phyloP scores from a whole-genome alignment of 2,888 invertebrate species.

The Drosophila atroscutellata region DNA sequence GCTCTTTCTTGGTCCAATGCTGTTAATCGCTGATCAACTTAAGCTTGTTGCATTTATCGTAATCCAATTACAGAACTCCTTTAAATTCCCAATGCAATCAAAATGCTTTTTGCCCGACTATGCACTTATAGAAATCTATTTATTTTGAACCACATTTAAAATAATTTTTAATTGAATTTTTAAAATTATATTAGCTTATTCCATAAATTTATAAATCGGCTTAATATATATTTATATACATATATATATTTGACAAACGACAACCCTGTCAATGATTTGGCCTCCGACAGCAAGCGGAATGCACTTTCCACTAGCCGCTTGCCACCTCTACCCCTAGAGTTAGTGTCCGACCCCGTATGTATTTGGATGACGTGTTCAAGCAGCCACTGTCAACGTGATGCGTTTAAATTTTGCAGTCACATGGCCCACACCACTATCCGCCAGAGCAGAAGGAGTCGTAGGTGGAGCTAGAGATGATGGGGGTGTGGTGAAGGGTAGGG shows the following conservation, averaged over 20 bases:
- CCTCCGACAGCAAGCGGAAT: conserved; percentile 30
- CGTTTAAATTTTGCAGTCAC: conserved; percentile 67
- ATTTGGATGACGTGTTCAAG: conserved; percentile 74
- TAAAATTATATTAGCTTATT: background rate
- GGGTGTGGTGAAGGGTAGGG: background rate
- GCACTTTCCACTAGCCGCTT: conserved; percentile 34
- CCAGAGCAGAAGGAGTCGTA: conserved; percentile 10
- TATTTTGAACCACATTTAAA: background rate
- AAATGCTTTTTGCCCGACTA: background rate
- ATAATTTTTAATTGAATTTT: background rate
- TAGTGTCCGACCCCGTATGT: conserved; percentile 11
- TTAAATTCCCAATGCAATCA: background rate
- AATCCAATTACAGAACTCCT: background rate
- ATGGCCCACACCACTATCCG: conserved; percentile 19
- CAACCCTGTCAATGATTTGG: conserved; percentile 54
- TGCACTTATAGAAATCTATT: background rate
- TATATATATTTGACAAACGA: conserved; percentile 22
- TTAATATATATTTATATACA: background rate
- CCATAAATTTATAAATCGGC: background rate
- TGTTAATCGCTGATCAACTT: background rate
- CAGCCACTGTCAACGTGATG: conserved; percentile 69
- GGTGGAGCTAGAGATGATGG: conserved; percentile 7
- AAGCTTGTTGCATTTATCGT: background rate
- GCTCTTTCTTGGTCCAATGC: background rate
- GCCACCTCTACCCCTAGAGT: conserved; percentile 6